These are phyloP conservation scores for Petroica traversi DNA, from an alignment of 2,113 vertebrate species.

Conservation along the genomic window DNA sequence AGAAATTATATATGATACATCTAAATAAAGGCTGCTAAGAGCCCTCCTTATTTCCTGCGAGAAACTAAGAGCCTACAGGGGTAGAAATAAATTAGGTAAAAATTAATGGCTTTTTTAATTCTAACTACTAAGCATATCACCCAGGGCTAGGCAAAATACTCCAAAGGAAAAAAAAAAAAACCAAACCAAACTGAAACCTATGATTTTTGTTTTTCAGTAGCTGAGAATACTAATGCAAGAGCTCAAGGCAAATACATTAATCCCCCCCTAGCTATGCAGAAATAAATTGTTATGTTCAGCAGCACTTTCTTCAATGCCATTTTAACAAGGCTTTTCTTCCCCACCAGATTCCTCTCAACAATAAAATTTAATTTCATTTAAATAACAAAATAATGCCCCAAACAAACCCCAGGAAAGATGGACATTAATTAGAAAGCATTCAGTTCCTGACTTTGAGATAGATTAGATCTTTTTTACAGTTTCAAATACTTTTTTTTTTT, in stretches of 20 bases:
- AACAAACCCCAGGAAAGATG: background rate
- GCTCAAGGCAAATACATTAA: constrained; percentile 51
- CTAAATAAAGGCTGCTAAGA: background rate
- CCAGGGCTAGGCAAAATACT: background rate
- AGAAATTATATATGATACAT: background rate
- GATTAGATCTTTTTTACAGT: background rate
- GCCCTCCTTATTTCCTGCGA: background rate
- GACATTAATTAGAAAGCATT: background rate
- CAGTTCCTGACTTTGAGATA: background rate
- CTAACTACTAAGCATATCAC: constrained; percentile 43
- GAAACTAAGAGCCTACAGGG: background rate
- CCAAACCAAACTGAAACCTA: background rate
- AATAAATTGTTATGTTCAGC: background rate
- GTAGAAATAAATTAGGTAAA: constrained; percentile 47
- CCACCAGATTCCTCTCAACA: constrained; percentile 13
- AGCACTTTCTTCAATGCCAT: constrained; percentile 15
- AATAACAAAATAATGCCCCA: constrained; percentile 18
- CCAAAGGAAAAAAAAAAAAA: background rate
- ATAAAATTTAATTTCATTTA: constrained; percentile 41
- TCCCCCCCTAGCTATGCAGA: background rate
- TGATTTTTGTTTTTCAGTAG: constrained; percentile 34
- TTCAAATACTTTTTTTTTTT: background rate
- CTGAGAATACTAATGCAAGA: constrained; percentile 49
- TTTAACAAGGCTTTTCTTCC: background rate
- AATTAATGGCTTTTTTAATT: constrained; percentile 56